A percentile compares a stretch with the other conserved stretches of the same genome.
Conservation (phyloP, 1,140 invertebrate genomes). For the Lanistes nyassanus region DNA sequence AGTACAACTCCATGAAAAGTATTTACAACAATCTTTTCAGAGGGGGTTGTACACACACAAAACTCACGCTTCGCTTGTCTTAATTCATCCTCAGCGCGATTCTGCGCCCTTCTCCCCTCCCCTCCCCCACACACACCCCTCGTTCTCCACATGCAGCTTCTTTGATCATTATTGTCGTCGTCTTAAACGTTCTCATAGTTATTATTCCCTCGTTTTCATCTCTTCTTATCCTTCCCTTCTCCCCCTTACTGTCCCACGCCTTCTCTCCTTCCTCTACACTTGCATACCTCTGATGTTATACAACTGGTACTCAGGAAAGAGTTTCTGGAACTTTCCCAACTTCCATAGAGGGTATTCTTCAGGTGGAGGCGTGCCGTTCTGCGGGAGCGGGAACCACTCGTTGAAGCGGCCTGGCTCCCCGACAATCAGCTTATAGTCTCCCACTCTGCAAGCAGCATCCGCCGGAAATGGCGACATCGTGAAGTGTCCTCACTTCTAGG, state of each 20-base stretch:
- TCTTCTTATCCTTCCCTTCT: not conserved
- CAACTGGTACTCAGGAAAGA: constrained; percentile 24
- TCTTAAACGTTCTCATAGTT: not conserved
- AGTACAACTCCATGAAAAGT: too few relatives aligned
- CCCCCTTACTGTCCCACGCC: not conserved
- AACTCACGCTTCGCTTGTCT: too few relatives aligned
- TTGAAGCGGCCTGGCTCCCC: constrained; percentile 34
- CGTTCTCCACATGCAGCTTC: too few relatives aligned
- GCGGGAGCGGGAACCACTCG: constrained; percentile 33
- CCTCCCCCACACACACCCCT: too few relatives aligned
- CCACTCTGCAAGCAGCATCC: constrained; percentile 31
- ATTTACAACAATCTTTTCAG: too few relatives aligned
- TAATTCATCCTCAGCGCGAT: too few relatives aligned
- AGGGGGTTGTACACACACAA: too few relatives aligned
- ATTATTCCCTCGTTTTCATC: not conserved
- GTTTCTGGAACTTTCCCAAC: not conserved
- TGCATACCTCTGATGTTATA: constrained; percentile 21
- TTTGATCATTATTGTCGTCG: too few relatives aligned
- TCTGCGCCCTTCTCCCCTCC: too few relatives aligned
- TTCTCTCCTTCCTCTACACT: not conserved
- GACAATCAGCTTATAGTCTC: constrained; percentile 37
- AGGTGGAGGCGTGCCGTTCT: constrained; percentile 1
- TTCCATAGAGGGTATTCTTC: constrained; percentile 8
- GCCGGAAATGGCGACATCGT: not conserved
- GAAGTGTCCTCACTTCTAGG: not conserved